Conservation (phyloP, 2,113 vertebrate species). For the Cranoglanis bouderius region DNA sequence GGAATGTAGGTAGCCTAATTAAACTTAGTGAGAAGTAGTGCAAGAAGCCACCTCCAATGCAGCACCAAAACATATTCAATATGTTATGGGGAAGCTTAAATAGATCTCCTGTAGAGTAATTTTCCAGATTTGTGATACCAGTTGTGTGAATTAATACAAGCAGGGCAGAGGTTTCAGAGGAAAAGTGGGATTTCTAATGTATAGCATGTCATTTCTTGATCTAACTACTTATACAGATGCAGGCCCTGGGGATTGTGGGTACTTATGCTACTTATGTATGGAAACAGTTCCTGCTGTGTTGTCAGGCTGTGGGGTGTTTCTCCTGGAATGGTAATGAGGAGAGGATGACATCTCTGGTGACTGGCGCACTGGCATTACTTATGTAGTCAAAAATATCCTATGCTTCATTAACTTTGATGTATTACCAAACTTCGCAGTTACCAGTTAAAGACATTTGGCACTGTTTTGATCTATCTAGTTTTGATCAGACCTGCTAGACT, state of each 20-base stretch:
- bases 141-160: not conserved
- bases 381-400: not conserved
- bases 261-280: constrained; percentile 14
- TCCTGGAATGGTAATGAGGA: constrained; percentile 19
- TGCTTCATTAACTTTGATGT: constrained; percentile 32
- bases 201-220: not conserved
- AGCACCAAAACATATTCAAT: not conserved
- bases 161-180: not conserved
- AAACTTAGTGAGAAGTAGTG: not conserved
- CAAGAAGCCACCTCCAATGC: not conserved
- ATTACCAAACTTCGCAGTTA: not conserved
- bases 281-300: constrained; percentile 20
- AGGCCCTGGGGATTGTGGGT: not conserved
- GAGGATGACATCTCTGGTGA: not conserved
- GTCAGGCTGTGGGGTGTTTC: constrained; percentile 7
- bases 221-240: not conserved
- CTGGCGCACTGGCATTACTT: not conserved
- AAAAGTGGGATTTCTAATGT: not conserved
- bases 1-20: not conserved
- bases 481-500: not conserved
- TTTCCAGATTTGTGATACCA: not conserved
- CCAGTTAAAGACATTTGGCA: constrained; percentile 7
- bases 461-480: not conserved
- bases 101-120: not conserved
- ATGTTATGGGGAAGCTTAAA: not conserved